These are phyloP conservation scores for Acronicta alni DNA, from an alignment of 2,888 invertebrate genomes.

Conservation along the genomic window DNA sequence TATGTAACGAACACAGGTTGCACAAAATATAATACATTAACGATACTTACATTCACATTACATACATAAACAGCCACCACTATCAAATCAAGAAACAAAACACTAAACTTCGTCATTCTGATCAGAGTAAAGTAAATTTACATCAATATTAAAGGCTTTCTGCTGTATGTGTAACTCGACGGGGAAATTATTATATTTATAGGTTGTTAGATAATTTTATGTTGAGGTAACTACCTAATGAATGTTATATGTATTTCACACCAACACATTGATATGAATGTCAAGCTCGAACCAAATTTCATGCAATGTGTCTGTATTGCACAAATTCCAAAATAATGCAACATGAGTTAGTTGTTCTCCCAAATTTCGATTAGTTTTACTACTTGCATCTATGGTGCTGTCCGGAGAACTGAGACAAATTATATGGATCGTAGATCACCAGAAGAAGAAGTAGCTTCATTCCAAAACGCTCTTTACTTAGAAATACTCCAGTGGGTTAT, in stretches of 20 bases:
- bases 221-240: constrained; percentile 19
- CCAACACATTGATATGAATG: constrained; percentile 3
- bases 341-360: too few species aligned
- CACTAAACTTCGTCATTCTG: constrained; percentile 40
- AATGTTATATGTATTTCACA: constrained; percentile 20
- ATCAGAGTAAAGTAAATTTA: constrained; percentile 3
- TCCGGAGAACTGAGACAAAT: too few species aligned
- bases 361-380: too few species aligned
- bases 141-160: background rate
- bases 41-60: constrained; percentile 25
- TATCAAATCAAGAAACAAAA: constrained; percentile 23
- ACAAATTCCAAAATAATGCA: background rate
- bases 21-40: background rate
- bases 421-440: too few species aligned
- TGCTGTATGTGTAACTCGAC: constrained; percentile 29
- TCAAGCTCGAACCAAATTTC: constrained; percentile 34
- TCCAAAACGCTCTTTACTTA: too few species aligned
- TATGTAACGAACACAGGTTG: too few species aligned
- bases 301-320: background rate
- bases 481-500: too few species aligned
- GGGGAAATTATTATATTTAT: constrained; percentile 11
- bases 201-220: constrained; percentile 19
- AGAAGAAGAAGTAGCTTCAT: too few species aligned
- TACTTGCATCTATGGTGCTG: too few species aligned
- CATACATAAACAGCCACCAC: constrained; percentile 23